phyloP scores from a whole-genome alignment of 2,888 invertebrate genomes.

The Synanthedon vespiformis region DNA sequence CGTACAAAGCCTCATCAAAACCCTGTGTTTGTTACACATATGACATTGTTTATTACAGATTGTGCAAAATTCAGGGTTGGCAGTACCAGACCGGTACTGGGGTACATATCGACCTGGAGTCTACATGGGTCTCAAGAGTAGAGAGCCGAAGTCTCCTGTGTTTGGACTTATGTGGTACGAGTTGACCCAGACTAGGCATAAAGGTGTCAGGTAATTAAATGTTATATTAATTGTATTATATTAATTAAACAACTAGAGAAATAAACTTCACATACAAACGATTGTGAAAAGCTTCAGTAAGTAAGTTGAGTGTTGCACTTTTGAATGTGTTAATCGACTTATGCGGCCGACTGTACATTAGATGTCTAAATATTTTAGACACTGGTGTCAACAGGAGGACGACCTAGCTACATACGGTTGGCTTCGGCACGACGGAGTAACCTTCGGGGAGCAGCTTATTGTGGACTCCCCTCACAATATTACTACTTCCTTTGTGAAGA shows the following conservation, averaged over 20 bases:
- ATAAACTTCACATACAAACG: too few species aligned
- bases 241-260: too few species aligned
- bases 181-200: conserved; percentile 76
- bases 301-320: too few species aligned
- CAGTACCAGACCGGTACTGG: conserved; percentile 88
- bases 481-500: conserved; percentile 90
- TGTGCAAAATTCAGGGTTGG: conserved; percentile 75
- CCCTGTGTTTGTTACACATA: too few species aligned
- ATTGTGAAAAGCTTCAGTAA: too few species aligned
- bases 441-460: conserved; percentile 92
- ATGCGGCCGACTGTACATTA: too few species aligned
- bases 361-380: conserved; percentile 59
- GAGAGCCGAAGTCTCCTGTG: conserved; percentile 89
- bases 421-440: conserved; percentile 91
- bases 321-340: too few species aligned
- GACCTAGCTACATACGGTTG: conserved; percentile 86
- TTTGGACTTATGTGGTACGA: conserved; percentile 98
- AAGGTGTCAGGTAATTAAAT: conserved; percentile 74
- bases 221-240: too few species aligned
- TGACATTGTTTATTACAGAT: conserved; percentile 58
- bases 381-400: conserved; percentile 94
- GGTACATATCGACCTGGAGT: conserved; percentile 90
- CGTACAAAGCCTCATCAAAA: too few species aligned
- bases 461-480: conserved; percentile 82
- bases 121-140: conserved; percentile 92